A percentile compares a stretch with the other conserved stretches of the same genome.
Evolutionary conservation across 2,797 vertebrate species (phyloP).

Genomic region (Channallabes apus): DNA sequence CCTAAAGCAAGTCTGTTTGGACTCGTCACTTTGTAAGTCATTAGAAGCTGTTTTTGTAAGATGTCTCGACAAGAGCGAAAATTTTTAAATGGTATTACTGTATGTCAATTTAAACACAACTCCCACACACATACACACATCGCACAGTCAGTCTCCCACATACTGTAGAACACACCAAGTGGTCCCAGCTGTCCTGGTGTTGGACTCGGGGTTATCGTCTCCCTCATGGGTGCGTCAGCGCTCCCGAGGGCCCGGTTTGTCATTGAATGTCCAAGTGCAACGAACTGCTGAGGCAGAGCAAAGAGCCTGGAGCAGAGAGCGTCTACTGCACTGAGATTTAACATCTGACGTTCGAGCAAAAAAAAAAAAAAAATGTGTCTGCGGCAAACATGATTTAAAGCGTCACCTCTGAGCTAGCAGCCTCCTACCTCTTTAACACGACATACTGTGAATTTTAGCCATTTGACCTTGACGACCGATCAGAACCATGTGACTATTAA

Average conservation of each 20-base stretch:
- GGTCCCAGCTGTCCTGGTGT: slow-evolving; percentile 34
- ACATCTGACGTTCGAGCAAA: neutral
- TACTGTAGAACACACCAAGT: neutral
- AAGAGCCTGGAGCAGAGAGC: slow-evolving; percentile 29
- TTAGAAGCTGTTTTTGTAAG: neutral
- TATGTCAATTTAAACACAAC: neutral
- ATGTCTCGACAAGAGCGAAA: neutral
- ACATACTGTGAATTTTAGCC: slow-evolving; percentile 35
- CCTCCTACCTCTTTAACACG: neutral
- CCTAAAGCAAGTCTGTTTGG: neutral
- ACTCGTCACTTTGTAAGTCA: neutral
- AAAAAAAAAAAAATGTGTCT: neutral
- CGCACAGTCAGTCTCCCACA: neutral
- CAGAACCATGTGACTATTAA: slow-evolving; percentile 21
- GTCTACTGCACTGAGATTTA: slow-evolving; percentile 36
- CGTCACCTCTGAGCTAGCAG: slow-evolving; percentile 20
- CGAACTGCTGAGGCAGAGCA: slow-evolving; percentile 20
- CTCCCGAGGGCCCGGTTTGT: slow-evolving; percentile 38
- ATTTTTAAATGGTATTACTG: neutral
- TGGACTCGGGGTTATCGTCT: slow-evolving; percentile 30
- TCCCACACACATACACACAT: neutral
- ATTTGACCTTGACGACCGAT: neutral
- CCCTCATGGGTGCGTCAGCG: slow-evolving; percentile 21
- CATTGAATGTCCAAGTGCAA: slow-evolving; percentile 43
- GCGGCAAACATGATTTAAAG: slow-evolving; percentile 19